A percentile compares a stretch with the other conserved stretches of the same genome.
phyloP scores from a whole-genome alignment of 2,113 vertebrate species.

The Pelmatolapia mariae region DNA sequence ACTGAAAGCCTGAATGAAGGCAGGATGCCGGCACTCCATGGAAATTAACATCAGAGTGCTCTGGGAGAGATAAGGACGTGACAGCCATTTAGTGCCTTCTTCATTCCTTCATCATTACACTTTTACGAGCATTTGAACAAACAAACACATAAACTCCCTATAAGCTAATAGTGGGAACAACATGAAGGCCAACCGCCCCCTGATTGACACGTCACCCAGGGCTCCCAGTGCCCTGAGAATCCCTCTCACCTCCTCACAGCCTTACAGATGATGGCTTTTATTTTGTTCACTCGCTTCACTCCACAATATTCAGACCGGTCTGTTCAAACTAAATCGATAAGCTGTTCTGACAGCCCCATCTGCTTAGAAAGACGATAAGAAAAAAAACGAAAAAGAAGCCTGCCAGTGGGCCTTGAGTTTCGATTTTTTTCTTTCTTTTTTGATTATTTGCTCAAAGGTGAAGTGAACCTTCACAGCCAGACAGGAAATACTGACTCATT shows the following conservation, averaged over 20 bases:
- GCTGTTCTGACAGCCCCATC: background rate
- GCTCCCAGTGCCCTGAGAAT: conserved; percentile 7
- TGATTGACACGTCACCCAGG: conserved; percentile 26
- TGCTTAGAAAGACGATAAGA: background rate
- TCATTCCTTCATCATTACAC: conserved; percentile 13
- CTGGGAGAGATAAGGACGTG: conserved; percentile 28
- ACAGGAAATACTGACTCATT: background rate
- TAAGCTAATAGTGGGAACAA: background rate
- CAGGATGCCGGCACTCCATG: conserved; percentile 13
- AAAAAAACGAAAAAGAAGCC: background rate
- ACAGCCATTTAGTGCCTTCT: conserved; percentile 34
- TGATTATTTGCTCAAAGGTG: background rate
- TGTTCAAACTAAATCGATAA: background rate
- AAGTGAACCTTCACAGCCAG: background rate
- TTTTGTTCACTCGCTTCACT: background rate
- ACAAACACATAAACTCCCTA: background rate
- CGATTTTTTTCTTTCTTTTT: background rate
- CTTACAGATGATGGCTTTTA: background rate
- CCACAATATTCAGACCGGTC: background rate
- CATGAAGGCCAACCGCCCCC: conserved; percentile 22
- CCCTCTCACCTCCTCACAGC: background rate
- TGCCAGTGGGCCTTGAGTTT: background rate
- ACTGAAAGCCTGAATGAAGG: conserved; percentile 38
- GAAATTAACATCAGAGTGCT: conserved; percentile 42
- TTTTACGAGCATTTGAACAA: background rate